phyloP scores from a whole-genome alignment of 2,113 vertebrate genomes.

The Raja brachyura region DNA sequence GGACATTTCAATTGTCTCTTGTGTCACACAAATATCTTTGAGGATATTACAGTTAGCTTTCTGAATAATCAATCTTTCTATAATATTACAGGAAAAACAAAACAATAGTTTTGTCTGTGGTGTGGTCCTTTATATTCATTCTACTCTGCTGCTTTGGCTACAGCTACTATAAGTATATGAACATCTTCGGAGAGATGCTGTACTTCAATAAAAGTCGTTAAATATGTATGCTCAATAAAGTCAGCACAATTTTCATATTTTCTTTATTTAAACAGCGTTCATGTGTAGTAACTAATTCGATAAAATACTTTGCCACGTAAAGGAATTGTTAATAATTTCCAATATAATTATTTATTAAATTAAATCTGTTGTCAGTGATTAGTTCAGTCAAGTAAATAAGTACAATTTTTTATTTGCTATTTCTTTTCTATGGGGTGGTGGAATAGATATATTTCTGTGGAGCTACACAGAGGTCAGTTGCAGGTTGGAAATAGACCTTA shows the following conservation, averaged over 20 bases:
- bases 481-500: neutral
- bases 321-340: neutral
- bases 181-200: slow-evolving; percentile 16
- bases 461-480: neutral
- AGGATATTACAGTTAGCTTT: neutral
- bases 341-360: neutral
- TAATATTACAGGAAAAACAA: neutral
- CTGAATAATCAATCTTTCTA: neutral
- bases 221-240: neutral
- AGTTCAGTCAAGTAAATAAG: neutral
- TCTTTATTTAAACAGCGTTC: neutral
- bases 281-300: neutral
- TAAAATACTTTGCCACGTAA: neutral
- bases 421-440: neutral
- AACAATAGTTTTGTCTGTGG: neutral
- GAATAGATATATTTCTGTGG: neutral
- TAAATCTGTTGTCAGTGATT: neutral
- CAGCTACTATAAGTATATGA: slow-evolving; percentile 31
- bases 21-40: neutral
- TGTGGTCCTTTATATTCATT: slow-evolving; percentile 21
- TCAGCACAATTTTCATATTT: neutral
- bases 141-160: slow-evolving; percentile 21
- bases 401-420: neutral
- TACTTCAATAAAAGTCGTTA: neutral
- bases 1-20: neutral